Conservation (phyloP, 2,888 invertebrate genomes). For the Tachystola acroxantha region DNA sequence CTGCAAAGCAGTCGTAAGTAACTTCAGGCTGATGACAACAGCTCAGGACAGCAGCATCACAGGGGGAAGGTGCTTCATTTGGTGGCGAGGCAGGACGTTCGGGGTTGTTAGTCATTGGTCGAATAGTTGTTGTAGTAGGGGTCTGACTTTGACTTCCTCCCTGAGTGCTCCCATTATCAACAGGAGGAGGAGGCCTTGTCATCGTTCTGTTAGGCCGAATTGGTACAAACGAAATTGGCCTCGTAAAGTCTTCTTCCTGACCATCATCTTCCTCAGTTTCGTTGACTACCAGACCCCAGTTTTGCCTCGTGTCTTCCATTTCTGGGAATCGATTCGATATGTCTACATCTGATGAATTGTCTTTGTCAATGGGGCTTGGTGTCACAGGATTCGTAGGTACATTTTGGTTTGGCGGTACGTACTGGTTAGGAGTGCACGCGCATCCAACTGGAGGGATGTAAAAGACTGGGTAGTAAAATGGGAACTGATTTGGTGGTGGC, state of each 20-base stretch:
- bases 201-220: slow-evolving; percentile 29
- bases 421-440: slow-evolving; percentile 27
- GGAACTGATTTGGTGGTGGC: slow-evolving; percentile 24
- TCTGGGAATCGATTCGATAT: slow-evolving; percentile 34
- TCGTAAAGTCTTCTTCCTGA: slow-evolving; percentile 22
- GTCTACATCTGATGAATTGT: slow-evolving; percentile 3
- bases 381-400: slow-evolving; percentile 11
- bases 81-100: slow-evolving; percentile 41
- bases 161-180: slow-evolving; percentile 46
- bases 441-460: slow-evolving; percentile 40
- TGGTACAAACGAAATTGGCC: slow-evolving; percentile 50
- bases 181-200: slow-evolving; percentile 37
- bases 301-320: slow-evolving; percentile 50
- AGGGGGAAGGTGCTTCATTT: slow-evolving; percentile 28
- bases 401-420: slow-evolving; percentile 10
- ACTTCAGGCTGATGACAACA: slow-evolving; percentile 50
- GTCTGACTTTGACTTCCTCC: slow-evolving; percentile 10
- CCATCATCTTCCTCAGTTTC: slow-evolving; percentile 28
- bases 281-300: slow-evolving; percentile 49
- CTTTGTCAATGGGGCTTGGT: slow-evolving; percentile 11
- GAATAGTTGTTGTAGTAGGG: slow-evolving; percentile 10
- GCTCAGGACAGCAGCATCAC: slow-evolving; percentile 51
- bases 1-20: slow-evolving; percentile 45
- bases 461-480: slow-evolving; percentile 42
- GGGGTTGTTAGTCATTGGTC: slow-evolving; percentile 24